phyloP scores from a whole-genome alignment of 2,113 vertebrate genomes.

The Macaca nemestrina region DNA sequence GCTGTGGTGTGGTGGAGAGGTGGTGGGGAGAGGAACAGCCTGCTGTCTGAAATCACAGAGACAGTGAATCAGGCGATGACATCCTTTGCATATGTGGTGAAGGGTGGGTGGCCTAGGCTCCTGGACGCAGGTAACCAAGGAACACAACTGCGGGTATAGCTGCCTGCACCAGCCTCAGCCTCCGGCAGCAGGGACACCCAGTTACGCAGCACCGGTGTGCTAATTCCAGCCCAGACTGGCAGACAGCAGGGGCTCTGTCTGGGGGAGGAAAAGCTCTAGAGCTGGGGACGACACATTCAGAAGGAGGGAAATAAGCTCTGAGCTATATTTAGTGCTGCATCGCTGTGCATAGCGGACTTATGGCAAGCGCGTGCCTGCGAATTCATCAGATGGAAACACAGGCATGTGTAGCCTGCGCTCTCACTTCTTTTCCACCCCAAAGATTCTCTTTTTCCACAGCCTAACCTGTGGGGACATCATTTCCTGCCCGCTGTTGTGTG shows the following conservation, averaged over 20 bases:
- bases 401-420: not conserved
- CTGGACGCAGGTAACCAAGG: conserved; percentile 44
- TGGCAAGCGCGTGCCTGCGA: not conserved
- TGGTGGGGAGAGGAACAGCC: not conserved
- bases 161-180: not conserved
- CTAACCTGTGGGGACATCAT: not conserved
- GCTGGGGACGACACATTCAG: conserved; percentile 9
- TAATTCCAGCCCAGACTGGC: conserved; percentile 59
- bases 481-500: not conserved
- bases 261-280: conserved; percentile 27
- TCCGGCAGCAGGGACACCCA: not conserved
- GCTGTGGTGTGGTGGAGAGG: not conserved
- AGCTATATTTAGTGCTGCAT: conserved; percentile 70
- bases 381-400: conserved; percentile 39
- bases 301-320: conserved; percentile 56
- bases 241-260: conserved; percentile 60
- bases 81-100: not conserved
- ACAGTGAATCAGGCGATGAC: not conserved
- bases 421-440: not conserved
- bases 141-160: not conserved
- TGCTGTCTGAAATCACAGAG: conserved; percentile 48
- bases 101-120: not conserved
- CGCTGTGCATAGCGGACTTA: not conserved
- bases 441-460: not conserved
- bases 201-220: not conserved